phyloP scores from a whole-genome alignment of 2,797 vertebrate species.

The Okamejei kenojei region DNA sequence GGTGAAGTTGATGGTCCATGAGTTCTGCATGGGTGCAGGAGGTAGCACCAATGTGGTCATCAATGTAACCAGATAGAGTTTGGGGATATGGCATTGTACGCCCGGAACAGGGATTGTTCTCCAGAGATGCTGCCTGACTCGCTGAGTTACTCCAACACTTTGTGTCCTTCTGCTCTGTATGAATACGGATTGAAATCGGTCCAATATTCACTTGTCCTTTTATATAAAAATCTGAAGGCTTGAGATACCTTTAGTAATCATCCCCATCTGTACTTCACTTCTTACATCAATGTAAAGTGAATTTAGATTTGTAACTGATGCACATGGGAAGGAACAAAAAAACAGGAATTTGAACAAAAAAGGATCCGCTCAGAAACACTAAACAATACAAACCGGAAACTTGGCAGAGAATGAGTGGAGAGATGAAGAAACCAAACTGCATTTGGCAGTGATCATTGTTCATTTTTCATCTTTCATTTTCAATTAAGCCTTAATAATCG shows the following conservation, averaged over 20 bases:
- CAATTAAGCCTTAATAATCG: background rate
- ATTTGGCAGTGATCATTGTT: background rate
- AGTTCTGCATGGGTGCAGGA: too few relatives aligned
- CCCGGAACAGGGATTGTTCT: too few relatives aligned
- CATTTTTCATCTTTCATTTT: background rate
- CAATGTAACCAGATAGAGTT: too few relatives aligned
- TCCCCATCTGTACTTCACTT: background rate
- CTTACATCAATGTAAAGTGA: background rate
- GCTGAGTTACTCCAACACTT: too few relatives aligned
- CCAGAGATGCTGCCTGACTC: too few relatives aligned
- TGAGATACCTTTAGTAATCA: background rate
- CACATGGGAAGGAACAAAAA: conserved; percentile 1
- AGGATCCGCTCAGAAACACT: background rate
- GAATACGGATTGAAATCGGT: background rate
- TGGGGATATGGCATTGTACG: too few relatives aligned
- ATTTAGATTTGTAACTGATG: background rate
- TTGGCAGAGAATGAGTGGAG: background rate
- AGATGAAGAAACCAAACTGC: background rate
- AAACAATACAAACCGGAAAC: background rate
- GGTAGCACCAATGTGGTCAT: too few relatives aligned
- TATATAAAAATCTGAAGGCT: background rate
- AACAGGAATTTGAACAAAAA: background rate
- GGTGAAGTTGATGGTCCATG: too few relatives aligned
- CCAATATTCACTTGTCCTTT: background rate
- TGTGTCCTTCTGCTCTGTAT: background rate